Evolutionary conservation across 2,888 invertebrate species (phyloP), one percentile per base, ranked within the genome.

Genomic region (Leptinotarsa tumamoca): DNA sequence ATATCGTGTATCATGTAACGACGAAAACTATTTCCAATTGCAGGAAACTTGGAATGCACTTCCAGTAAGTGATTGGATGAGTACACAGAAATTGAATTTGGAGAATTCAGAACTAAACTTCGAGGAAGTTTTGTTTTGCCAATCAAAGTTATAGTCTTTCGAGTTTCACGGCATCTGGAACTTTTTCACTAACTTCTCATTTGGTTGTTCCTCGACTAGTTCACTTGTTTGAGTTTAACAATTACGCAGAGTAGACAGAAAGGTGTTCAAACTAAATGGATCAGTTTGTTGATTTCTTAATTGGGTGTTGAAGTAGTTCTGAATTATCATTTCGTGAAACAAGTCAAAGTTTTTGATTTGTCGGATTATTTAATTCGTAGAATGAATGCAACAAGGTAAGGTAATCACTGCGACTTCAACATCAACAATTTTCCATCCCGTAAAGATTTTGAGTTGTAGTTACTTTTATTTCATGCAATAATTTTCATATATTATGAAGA

Each of bases 61-160:
- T 21, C 18, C 13, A 21, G 58, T 13, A 63, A 63, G 63, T 63
- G 43, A 63, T 63, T 43, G 63, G 27, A 33, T 27, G 63, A 63
- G 43, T 33, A 63, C 63, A 58, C 58, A 58, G 18, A 27, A 33
- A 43, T 63, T 43, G 63, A 43, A 63, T 63, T 33, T 33, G n/a
- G 21, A 63, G n/a, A 10, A 33, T 63, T 63, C 43, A 43, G 43
- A 63, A 63, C 17, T 5, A n/a, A 63, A 63, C 63, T 27, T 4
- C 10, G 33, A 10, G 18, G 58, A 63, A 63, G 63, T 63, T 63
- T 63, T 63, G 63, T 63, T 63, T 63, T n/a, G 33, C 15, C 15
- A 27, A 33, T 63, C 5, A 63, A 63, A 63, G 63, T 63, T 63
- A 63, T 33, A 63, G 63, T 63, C 27, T 43, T 63, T 27, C 43